Evolutionary conservation across 2,797 vertebrate species (phyloP).

Genomic region (Mus minutoides): DNA sequence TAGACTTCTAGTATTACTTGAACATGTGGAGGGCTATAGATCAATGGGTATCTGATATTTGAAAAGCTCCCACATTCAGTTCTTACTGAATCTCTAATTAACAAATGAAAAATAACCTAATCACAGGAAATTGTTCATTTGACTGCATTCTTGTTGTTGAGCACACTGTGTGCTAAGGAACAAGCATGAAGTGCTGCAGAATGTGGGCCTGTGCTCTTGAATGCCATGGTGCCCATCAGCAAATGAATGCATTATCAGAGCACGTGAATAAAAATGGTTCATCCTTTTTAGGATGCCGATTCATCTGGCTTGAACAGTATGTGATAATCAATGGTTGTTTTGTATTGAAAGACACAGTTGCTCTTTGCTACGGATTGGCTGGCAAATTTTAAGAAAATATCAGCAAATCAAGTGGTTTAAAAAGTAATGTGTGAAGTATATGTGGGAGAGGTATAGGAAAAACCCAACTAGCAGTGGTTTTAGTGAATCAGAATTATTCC

Average conservation of each 20-base stretch:
- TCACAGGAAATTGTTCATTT: slow-evolving; percentile 82
- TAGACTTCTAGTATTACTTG: slow-evolving; percentile 55
- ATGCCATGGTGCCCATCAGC: slow-evolving; percentile 72
- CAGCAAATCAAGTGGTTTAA: slow-evolving; percentile 58
- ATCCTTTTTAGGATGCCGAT: slow-evolving; percentile 70
- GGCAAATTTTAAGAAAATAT: slow-evolving; percentile 61
- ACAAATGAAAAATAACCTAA: slow-evolving; percentile 81
- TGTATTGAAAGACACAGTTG: slow-evolving; percentile 74
- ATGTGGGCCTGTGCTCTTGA: slow-evolving; percentile 58
- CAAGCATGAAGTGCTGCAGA: slow-evolving; percentile 64
- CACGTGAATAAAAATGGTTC: slow-evolving; percentile 74
- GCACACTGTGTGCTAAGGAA: slow-evolving; percentile 64
- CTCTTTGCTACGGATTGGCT: slow-evolving; percentile 66
- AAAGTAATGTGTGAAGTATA: slow-evolving; percentile 39
- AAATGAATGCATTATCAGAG: slow-evolving; percentile 80
- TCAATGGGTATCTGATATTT: slow-evolving; percentile 70
- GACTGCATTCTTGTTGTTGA: slow-evolving; percentile 76
- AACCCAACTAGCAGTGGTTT: neutral
- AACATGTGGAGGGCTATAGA: slow-evolving; percentile 60
- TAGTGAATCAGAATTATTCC: slow-evolving; percentile 40
- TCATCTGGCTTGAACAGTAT: slow-evolving; percentile 74
- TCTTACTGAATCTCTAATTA: slow-evolving; percentile 80
- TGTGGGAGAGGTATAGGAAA: slow-evolving; percentile 56
- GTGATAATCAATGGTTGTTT: slow-evolving; percentile 78
- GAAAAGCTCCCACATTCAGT: slow-evolving; percentile 49